A percentile compares a stretch with the other conserved stretches of the same genome.
These are phyloP conservation scores for Hydrotaea diabolus DNA, from an alignment of 2,888 invertebrate genomes.

Conservation along the genomic window DNA sequence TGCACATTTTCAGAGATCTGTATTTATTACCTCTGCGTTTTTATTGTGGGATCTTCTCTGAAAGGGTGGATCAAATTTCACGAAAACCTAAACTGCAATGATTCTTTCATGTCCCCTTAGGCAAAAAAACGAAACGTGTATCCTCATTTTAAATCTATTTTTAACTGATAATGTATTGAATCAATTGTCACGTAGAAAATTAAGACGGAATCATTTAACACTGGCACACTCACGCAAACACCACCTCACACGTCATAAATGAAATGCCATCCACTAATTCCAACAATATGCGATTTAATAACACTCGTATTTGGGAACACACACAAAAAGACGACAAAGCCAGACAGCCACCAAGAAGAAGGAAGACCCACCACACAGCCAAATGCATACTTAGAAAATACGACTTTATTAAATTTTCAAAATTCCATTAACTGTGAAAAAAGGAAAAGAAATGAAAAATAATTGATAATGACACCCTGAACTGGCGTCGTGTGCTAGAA, in stretches of 20 bases:
- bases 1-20: no score
- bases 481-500: constrained; percentile 45
- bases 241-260: constrained; percentile 49
- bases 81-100: no score
- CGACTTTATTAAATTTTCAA: constrained; percentile 72
- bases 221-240: neutral
- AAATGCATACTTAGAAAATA: constrained; percentile 11
- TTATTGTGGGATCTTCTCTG: no score
- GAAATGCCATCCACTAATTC: constrained; percentile 48
- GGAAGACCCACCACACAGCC: no score
- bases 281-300: constrained; percentile 54
- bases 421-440: constrained; percentile 71
- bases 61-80: no score
- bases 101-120: no score
- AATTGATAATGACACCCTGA: constrained; percentile 66
- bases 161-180: constrained; percentile 37
- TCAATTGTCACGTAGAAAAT: constrained; percentile 64
- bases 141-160: neutral
- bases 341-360: constrained; percentile 17
- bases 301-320: constrained; percentile 22
- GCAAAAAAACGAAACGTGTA: no score
- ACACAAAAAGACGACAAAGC: constrained; percentile 35
- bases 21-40: no score
- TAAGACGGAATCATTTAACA: constrained; percentile 54
- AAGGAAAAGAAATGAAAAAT: constrained; percentile 45